Evolutionary conservation across 2,113 vertebrate genomes (phyloP).

Genomic region (Meleagris gallopavo): DNA sequence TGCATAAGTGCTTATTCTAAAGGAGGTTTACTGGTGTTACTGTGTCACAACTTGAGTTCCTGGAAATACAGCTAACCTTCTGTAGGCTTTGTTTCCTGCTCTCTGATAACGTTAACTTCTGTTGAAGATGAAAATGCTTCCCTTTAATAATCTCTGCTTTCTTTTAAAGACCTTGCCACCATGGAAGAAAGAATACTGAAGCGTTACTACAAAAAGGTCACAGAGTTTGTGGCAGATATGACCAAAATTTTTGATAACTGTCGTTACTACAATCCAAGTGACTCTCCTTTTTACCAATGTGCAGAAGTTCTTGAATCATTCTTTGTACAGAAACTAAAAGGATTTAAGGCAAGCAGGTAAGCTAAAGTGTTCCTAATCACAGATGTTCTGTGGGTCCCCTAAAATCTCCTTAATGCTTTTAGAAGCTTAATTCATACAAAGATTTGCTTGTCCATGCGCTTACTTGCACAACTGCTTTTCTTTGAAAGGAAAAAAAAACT

Average conservation of each 20-base stretch:
- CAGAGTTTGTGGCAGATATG: slow-evolving; percentile 99
- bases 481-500: not conserved
- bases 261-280: slow-evolving; percentile 99
- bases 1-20: not conserved
- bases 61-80: not conserved
- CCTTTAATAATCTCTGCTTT: slow-evolving; percentile 35
- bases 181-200: slow-evolving; percentile 95
- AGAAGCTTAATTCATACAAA: not conserved
- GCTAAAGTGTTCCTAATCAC: not conserved
- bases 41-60: not conserved
- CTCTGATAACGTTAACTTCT: not conserved
- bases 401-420: not conserved
- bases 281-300: slow-evolving; percentile 98
- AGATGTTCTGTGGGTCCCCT: not conserved
- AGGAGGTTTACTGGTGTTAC: not conserved
- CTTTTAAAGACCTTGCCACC: slow-evolving; percentile 91
- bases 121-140: not conserved
- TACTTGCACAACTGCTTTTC: not conserved
- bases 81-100: not conserved
- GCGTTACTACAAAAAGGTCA: slow-evolving; percentile 96
- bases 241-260: slow-evolving; percentile 99
- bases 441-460: not conserved
- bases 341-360: slow-evolving; percentile 99
- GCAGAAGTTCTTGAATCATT: slow-evolving; percentile 97
- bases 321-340: slow-evolving; percentile 99